Evolutionary conservation across 2,113 vertebrate genomes (phyloP).

Genomic region (Oncorhynchus keta): DNA sequence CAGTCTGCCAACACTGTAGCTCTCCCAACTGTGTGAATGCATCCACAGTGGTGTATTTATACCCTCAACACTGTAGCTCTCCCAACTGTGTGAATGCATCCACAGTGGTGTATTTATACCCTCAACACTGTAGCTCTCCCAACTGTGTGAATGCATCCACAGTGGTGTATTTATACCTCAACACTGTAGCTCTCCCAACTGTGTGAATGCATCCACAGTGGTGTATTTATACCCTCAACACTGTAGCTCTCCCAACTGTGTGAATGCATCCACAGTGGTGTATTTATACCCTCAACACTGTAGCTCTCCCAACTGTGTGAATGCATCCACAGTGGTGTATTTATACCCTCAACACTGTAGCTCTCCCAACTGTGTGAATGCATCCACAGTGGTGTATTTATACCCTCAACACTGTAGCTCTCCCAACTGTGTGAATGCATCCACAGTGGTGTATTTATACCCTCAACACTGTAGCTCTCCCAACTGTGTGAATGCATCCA

Average conservation of each 20-base stretch:
- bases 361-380: background rate
- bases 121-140: constrained; percentile 30
- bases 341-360: constrained; percentile 38
- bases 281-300: constrained; percentile 37
- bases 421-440: background rate
- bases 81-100: background rate
- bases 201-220: no score
- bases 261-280: no score
- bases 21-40: background rate
- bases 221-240: constrained; percentile 26
- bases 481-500: no score
- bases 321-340: no score
- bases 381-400: no score
- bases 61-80: constrained; percentile 23
- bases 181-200: constrained; percentile 23
- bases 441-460: no score
- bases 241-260: constrained; percentile 9
- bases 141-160: no score
- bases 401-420: constrained; percentile 35
- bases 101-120: no score
- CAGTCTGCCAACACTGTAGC: constrained; percentile 21
- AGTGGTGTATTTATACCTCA: background rate
- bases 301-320: background rate
- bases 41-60: no score
- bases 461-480: constrained; percentile 31